These are phyloP conservation scores for Pharmacophagus antenor DNA, from an alignment of 2,888 invertebrate genomes.

Conservation along the genomic window DNA sequence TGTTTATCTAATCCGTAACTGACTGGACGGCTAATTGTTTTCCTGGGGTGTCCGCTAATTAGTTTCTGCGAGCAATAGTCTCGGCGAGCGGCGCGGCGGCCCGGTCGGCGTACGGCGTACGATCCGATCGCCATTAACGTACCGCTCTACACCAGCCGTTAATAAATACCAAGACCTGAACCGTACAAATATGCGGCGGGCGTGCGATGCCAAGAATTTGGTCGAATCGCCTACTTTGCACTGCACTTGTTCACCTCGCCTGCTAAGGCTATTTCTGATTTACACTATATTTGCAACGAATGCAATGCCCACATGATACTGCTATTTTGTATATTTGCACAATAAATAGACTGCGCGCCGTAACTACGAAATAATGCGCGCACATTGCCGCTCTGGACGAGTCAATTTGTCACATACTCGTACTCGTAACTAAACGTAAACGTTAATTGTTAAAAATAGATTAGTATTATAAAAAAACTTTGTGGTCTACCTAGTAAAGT, in stretches of 20 bases:
- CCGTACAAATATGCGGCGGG: conserved; percentile 58
- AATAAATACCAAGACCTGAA: conserved; percentile 44
- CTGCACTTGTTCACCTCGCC: conserved; percentile 69
- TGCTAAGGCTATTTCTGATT: conserved; percentile 57
- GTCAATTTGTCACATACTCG: neutral
- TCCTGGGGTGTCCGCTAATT: conserved; percentile 26
- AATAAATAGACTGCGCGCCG: conserved; percentile 24
- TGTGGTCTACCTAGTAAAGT: too few species aligned
- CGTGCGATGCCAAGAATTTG: conserved; percentile 70
- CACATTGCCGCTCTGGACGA: neutral
- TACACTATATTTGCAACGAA: conserved; percentile 15
- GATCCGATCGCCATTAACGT: conserved; percentile 36
- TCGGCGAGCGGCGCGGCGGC: conserved; percentile 5
- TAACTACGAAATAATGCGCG: conserved; percentile 10
- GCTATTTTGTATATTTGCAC: conserved; percentile 31
- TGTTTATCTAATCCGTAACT: conserved; percentile 22
- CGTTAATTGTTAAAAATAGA: neutral
- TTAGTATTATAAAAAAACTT: too few species aligned
- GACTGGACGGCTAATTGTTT: conserved; percentile 25
- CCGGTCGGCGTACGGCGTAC: conserved; percentile 10
- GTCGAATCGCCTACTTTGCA: conserved; percentile 60
- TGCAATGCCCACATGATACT: conserved; percentile 19
- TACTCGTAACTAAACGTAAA: neutral
- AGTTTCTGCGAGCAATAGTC: conserved; percentile 15
- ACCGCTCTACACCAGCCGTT: conserved; percentile 38